Conservation (phyloP, 2,113 vertebrate species). For the human region DNA sequence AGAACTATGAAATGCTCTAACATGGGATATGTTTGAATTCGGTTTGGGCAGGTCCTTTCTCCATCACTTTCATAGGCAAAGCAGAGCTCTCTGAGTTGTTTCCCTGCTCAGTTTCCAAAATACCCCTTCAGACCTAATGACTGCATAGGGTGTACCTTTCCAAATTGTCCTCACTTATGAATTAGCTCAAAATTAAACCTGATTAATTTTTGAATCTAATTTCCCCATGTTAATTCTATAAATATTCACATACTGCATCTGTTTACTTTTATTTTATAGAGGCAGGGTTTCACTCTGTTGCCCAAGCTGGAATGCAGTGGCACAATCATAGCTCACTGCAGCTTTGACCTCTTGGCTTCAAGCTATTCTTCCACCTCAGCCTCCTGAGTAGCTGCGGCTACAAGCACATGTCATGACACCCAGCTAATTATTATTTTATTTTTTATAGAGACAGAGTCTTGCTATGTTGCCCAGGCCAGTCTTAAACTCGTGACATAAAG, state of each 20-base stretch:
- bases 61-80: neutral
- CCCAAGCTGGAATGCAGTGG: too few relatives aligned
- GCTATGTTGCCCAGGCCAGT: too few relatives aligned
- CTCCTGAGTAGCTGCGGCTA: too few relatives aligned
- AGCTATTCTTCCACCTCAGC: too few relatives aligned
- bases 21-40: neutral
- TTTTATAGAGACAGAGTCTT: too few relatives aligned
- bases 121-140: neutral
- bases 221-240: neutral
- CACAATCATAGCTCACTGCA: too few relatives aligned
- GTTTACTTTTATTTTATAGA: neutral
- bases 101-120: neutral
- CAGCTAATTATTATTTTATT: too few relatives aligned
- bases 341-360: too few relatives aligned
- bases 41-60: neutral
- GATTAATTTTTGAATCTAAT: neutral
- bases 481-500: too few relatives aligned
- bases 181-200: neutral
- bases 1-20: neutral
- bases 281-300: too few relatives aligned
- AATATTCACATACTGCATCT: neutral
- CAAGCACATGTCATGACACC: too few relatives aligned
- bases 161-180: neutral
- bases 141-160: neutral
- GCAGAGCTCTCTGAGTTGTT: neutral